Evolutionary conservation across 2,113 vertebrate genomes (phyloP), one percentile per base, ranked within the genome.

Genomic region (Bos javanicus): DNA sequence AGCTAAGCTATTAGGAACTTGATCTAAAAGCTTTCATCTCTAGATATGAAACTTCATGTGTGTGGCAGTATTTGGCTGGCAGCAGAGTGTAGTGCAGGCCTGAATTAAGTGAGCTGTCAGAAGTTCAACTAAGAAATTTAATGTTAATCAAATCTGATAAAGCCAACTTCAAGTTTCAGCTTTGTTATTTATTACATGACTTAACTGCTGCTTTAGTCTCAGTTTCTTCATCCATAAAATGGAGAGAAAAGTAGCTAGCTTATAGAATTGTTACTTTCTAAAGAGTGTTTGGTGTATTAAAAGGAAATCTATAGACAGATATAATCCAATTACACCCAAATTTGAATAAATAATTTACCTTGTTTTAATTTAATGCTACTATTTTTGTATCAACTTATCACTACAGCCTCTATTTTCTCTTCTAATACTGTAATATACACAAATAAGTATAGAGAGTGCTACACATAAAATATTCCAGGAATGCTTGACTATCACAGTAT

Each of bases 161-260:
- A n/a, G 21, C 1, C 48, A 16, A 43, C 39, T 36, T 90, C 6
- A 94, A 81, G 54, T 87, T 8, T 26, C 9, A 67, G 33, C 2
- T 92, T 95, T 88, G 17, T 60, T 67, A 76, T 26, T 93, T 60
- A 93, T 87, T 39, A 62, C 2, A 4, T 57, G 46, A 46, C 4
- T 92, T 90, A 39, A 56, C 13, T 84, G 92, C 86, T 83, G 92
- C 86, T 83, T 10, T 60, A 91, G 15, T 89, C 76, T 94, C 26
- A 60, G n/a, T 87, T 88, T 90, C 30, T 93, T 87, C 8, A 83
- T 43, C 36, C 86, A 78, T 93, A 76, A 84, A 74, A 64, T 78
- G 14, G 30, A 91, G 8, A 92, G 15, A 46, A 94, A 89, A 2
- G 6, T 80, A 95, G 3, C 19, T 71, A 74, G 3, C 9, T 92